Conservation (phyloP, 2,113 vertebrate genomes). For the Zosterops japonicus region DNA sequence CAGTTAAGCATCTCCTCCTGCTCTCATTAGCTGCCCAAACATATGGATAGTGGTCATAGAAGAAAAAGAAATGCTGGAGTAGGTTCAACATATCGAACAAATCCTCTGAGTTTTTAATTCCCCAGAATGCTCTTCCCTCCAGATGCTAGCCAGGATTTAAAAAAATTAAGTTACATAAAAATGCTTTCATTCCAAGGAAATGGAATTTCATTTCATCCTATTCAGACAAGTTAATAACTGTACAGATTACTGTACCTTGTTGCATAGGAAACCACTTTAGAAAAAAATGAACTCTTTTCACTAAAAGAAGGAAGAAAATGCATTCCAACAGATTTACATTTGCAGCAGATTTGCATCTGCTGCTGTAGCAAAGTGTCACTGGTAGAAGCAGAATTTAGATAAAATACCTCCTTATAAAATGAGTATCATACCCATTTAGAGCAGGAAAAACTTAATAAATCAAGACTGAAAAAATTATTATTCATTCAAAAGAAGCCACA, state of each 20-base stretch:
- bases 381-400: slow-evolving; percentile 19
- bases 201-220: slow-evolving; percentile 36
- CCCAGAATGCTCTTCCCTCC: slow-evolving; percentile 59
- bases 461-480: background rate
- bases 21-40: slow-evolving; percentile 7
- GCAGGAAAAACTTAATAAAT: slow-evolving; percentile 20
- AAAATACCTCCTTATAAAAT: background rate
- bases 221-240: slow-evolving; percentile 50
- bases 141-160: slow-evolving; percentile 68
- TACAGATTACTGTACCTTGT: slow-evolving; percentile 52
- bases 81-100: slow-evolving; percentile 62
- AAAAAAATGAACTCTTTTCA: slow-evolving; percentile 9
- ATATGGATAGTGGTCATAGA: background rate
- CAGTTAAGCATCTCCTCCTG: background rate
- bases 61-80: slow-evolving; percentile 57
- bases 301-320: slow-evolving; percentile 17
- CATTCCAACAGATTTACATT: slow-evolving; percentile 14
- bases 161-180: slow-evolving; percentile 74
- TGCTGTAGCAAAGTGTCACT: slow-evolving; percentile 11
- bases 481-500: background rate
- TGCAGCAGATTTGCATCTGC: background rate
- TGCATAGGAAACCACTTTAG: slow-evolving; percentile 31
- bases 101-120: slow-evolving; percentile 53
- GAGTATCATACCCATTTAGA: background rate
- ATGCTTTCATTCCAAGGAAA: slow-evolving; percentile 52